Base-by-base conservation (phyloP, 2,113 vertebrate genomes). In the Progne subis region DNA sequence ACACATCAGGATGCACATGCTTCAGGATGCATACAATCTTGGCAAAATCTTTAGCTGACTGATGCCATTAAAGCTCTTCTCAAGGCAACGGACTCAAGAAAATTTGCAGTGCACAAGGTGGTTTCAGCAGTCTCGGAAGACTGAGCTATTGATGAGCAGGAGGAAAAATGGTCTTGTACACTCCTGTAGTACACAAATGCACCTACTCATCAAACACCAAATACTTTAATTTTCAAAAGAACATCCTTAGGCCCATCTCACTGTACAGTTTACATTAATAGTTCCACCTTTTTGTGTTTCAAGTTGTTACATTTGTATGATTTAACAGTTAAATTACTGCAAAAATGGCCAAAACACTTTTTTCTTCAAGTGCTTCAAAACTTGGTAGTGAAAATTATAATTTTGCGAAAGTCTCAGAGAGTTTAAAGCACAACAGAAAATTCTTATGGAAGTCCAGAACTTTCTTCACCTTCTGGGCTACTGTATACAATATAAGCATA, bases 1-100 rank as follows among this genome's bases (percentile, higher is more conserved):
- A 0, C 11, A 64, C 8, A 34, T 9, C 16, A 39, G 37, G 18
- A 86, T 43, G 24, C 4, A 3, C 8, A 32, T 12, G 13, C n/a
- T 44, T 46, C 21, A 41, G 47, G 9, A 76, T n/a, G 14, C 1
- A 1, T 9, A 6, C 12, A 65, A 28, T 60, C 41, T 39, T 39
- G 16, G 19, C 18, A 68, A 83, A 86, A 71, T 26, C 17, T 78
- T 63, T 8, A 87, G 29, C 0, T 67, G 23, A 70, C 1, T 44
- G 12, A 41, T 47, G 41, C 23, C 23, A 61, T 32, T 52, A 71
- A 59, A 84, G 11, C 23, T 85, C n/a, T 50, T 47, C 7, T 52
- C 18, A 79, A 63, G 16, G 43, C 29, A 68, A 39, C 9, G 20
- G 23, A 72, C 14, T 76, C 14, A 1, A 37, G 32, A 46, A 2